Percentiles rank a stretch among this genome's conserved stretches.
Evolutionary conservation across 2,888 invertebrate genomes (phyloP).

Genomic region (Loripinus fragilis): DNA sequence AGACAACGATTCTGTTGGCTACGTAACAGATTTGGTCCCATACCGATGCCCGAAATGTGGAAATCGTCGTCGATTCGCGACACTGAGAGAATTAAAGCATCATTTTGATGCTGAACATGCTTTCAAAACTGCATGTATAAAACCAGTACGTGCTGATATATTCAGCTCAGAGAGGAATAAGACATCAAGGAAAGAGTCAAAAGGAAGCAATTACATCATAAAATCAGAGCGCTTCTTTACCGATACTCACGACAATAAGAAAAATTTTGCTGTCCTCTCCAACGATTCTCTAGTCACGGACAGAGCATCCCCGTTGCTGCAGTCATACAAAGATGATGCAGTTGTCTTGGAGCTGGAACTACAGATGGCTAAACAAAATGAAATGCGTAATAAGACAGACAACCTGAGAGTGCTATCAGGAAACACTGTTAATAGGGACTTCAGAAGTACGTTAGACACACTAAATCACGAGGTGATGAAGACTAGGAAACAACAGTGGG

Average conservation of each 20-base stretch:
- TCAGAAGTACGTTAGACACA: conserved; percentile 27
- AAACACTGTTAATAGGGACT: conserved; percentile 25
- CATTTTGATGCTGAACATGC: conserved; percentile 75
- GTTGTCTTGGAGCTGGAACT: conserved; percentile 67
- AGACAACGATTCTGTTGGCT: conserved; percentile 26
- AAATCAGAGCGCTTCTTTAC: neutral
- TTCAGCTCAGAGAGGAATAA: neutral
- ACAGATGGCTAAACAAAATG: conserved; percentile 67
- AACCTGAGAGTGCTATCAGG: conserved; percentile 12
- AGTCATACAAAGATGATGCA: conserved; percentile 69
- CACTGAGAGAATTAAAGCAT: conserved; percentile 70
- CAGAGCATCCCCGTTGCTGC: conserved; percentile 62
- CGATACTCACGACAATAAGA: neutral
- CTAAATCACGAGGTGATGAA: conserved; percentile 64
- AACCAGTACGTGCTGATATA: neutral
- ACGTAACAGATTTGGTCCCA: conserved; percentile 67
- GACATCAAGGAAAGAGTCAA: neutral
- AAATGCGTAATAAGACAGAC: conserved; percentile 65
- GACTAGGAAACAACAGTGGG: conserved; percentile 65
- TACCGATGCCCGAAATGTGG: conserved; percentile 77
- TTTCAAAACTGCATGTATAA: conserved; percentile 59
- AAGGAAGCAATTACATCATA: neutral
- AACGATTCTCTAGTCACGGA: neutral
- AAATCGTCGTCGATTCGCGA: conserved; percentile 66
- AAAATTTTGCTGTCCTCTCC: neutral